Conservation (phyloP, 1,140 invertebrate genomes). For the Drosophila mauritiana region DNA sequence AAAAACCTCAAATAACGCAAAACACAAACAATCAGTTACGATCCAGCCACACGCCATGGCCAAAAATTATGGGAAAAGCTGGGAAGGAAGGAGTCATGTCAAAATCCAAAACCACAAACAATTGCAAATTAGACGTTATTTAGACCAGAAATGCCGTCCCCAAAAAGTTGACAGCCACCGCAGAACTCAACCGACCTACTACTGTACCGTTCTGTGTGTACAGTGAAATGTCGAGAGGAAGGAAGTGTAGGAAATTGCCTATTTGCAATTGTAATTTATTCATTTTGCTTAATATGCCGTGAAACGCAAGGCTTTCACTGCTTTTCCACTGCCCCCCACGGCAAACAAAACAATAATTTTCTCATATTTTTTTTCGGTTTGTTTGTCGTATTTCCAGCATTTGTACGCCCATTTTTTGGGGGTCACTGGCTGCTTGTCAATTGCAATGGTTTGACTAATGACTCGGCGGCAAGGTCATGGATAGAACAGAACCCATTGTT, state of each 20-base stretch:
- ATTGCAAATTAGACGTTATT: constrained; percentile 82
- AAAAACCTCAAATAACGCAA: constrained; percentile 78
- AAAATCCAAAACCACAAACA: constrained; percentile 80
- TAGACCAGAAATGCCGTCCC: constrained; percentile 70
- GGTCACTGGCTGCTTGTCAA: constrained; percentile 35
- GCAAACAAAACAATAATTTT: constrained; percentile 77
- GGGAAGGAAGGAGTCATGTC: constrained; percentile 63
- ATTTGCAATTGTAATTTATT: constrained; percentile 84
- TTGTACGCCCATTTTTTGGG: constrained; percentile 26
- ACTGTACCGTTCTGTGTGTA: constrained; percentile 3
- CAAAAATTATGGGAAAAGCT: constrained; percentile 17
- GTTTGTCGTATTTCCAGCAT: constrained; percentile 31
- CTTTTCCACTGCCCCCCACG: constrained; percentile 6
- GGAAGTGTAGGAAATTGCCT: constrained; percentile 83
- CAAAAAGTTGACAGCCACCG: constrained; percentile 45
- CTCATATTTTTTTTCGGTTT: constrained; percentile 16
- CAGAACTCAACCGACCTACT: constrained; percentile 25
- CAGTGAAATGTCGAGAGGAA: constrained; percentile 70
- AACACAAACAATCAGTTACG: constrained; percentile 70
- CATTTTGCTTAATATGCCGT: constrained; percentile 81
- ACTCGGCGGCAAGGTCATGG: constrained; percentile 68
- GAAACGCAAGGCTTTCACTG: constrained; percentile 60
- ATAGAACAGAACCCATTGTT: constrained; percentile 49
- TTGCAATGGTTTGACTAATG: constrained; percentile 76
- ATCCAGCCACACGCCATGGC: constrained; percentile 50